These are phyloP conservation scores for Tribolium madens DNA, from an alignment of 1,140 invertebrate genomes.

Conservation along the genomic window DNA sequence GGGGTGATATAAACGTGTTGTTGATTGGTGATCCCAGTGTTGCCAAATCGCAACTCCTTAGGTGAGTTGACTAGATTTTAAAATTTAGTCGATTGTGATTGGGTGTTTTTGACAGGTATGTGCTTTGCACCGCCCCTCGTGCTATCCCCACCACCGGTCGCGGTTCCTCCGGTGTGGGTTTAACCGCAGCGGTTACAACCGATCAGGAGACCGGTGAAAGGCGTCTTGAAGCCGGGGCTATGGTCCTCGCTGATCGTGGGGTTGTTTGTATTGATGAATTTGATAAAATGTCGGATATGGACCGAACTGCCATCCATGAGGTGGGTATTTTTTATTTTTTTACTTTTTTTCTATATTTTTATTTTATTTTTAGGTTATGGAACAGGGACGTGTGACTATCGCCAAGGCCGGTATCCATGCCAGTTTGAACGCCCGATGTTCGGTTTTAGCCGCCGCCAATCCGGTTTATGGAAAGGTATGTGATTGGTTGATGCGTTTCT, in stretches of 20 bases:
- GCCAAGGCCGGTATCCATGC: conserved; percentile 99
- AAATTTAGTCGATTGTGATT: background rate
- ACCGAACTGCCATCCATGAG: conserved; percentile 99
- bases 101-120: conserved; percentile 73
- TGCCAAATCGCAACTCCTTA: conserved; percentile 96
- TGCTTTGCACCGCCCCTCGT: conserved; percentile 92
- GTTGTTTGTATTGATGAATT: conserved; percentile 99
- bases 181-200: conserved; percentile 97
- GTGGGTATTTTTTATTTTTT: too few relatives aligned
- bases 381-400: conserved; percentile 95
- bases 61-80: conserved; percentile 62
- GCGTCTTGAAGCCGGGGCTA: conserved; percentile 96
- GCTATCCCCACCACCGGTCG: conserved; percentile 97
- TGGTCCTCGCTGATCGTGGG: conserved; percentile 98
- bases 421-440: conserved; percentile 96
- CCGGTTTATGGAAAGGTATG: conserved; percentile 96
- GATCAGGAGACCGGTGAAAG: conserved; percentile 92
- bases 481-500: conserved; percentile 57
- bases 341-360: too few relatives aligned
- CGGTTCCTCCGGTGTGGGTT: conserved; percentile 92
- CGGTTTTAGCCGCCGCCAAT: conserved; percentile 98
- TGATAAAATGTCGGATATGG: conserved; percentile 99
- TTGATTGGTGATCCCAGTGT: conserved; percentile 99
- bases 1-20: conserved; percentile 98
- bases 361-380: too few relatives aligned